phyloP scores from a whole-genome alignment of 2,888 invertebrate genomes.

The Cheilosia variabilis region DNA sequence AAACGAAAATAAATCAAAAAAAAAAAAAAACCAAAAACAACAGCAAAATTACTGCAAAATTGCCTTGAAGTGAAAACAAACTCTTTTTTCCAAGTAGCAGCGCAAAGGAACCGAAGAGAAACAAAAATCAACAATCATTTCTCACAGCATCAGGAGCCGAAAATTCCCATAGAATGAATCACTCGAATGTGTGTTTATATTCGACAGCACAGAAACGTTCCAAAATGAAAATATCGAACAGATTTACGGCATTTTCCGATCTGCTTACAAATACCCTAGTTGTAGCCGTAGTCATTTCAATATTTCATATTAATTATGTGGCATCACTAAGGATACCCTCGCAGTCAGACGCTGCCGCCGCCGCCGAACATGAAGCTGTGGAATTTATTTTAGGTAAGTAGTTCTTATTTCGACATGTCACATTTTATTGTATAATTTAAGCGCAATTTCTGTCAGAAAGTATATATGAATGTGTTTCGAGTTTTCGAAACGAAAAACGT shows the following conservation, averaged over 20 bases:
- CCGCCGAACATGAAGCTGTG: slow-evolving; percentile 24
- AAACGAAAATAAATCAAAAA: slow-evolving; percentile 26
- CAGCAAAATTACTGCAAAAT: slow-evolving; percentile 20
- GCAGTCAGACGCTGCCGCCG: slow-evolving; percentile 5
- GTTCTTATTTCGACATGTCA: slow-evolving; percentile 17
- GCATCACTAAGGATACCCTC: slow-evolving; percentile 52
- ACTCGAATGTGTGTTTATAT: slow-evolving; percentile 60
- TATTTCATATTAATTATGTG: slow-evolving; percentile 66
- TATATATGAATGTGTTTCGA: not conserved
- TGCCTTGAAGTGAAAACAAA: slow-evolving; percentile 36
- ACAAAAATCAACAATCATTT: slow-evolving; percentile 9
- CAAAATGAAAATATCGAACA: slow-evolving; percentile 64
- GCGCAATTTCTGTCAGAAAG: slow-evolving; percentile 6
- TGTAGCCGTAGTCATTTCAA: slow-evolving; percentile 58
- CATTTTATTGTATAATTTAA: slow-evolving; percentile 8
- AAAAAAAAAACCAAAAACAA: not conserved
- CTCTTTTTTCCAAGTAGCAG: not conserved
- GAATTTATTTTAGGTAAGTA: slow-evolving; percentile 67
- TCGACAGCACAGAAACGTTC: slow-evolving; percentile 68
- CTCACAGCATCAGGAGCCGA: slow-evolving; percentile 7
- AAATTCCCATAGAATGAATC: slow-evolving; percentile 64
- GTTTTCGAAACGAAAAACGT: not conserved
- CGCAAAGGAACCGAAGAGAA: not conserved
- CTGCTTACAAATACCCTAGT: slow-evolving; percentile 56
- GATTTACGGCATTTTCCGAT: slow-evolving; percentile 42